These are phyloP conservation scores for Lacerta bilineata DNA, from an alignment of 2,797 vertebrate genomes.

Conservation along the genomic window DNA sequence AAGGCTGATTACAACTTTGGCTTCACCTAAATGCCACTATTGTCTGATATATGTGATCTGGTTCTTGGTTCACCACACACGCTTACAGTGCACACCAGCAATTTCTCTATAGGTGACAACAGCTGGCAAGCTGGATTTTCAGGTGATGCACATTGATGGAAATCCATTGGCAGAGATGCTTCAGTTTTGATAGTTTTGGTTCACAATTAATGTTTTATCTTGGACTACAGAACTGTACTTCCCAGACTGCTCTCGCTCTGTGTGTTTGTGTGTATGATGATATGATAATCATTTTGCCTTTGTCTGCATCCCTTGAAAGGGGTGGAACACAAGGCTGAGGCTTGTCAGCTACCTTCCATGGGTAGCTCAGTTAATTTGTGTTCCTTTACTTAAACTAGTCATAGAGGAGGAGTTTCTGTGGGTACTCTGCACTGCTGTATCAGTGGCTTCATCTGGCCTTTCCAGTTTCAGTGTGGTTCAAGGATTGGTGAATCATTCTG, in stretches of 20 bases:
- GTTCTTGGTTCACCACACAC: slow-evolving; percentile 38
- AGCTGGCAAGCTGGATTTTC: neutral
- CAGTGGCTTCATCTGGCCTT: neutral
- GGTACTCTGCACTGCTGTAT: neutral
- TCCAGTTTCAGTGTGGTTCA: neutral
- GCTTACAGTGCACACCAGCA: neutral
- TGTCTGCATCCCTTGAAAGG: neutral
- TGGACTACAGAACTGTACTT: too few relatives aligned
- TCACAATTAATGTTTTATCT: neutral
- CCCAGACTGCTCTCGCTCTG: neutral
- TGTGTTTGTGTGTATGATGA: neutral
- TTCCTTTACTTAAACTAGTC: neutral
- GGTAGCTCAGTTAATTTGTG: too few relatives aligned
- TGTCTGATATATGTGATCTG: slow-evolving; percentile 42
- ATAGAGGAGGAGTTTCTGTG: neutral
- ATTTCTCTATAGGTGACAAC: slow-evolving; percentile 1
- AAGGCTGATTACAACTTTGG: slow-evolving; percentile 31
- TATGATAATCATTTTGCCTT: neutral
- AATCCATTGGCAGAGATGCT: neutral
- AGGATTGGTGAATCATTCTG: neutral
- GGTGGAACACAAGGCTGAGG: neutral
- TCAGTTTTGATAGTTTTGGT: neutral
- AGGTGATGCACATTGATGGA: neutral
- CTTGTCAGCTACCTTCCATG: neutral
- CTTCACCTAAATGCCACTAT: slow-evolving; percentile 29